phyloP scores from a whole-genome alignment of 2,113 vertebrate species.

The Saccopteryx bilineata region DNA sequence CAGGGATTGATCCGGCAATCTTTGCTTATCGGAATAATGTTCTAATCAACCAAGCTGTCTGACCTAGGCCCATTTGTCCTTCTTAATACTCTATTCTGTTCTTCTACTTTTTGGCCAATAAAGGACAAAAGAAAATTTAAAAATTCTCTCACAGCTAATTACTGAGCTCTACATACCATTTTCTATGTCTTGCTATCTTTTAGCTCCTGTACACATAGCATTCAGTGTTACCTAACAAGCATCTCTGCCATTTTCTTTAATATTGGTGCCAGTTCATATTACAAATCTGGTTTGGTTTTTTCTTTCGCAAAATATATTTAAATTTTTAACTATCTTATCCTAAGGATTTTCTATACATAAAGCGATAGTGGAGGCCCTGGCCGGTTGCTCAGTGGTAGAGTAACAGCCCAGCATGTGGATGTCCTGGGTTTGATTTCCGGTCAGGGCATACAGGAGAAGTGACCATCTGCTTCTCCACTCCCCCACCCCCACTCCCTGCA shows the following conservation, averaged over 20 bases:
- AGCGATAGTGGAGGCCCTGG: neutral
- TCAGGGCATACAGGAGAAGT: too few relatives aligned
- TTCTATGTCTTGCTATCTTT: neutral
- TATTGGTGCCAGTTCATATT: neutral
- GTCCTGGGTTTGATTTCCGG: too few relatives aligned
- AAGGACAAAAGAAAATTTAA: constrained; percentile 20
- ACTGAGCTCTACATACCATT: neutral
- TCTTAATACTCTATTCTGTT: neutral
- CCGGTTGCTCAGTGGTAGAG: too few relatives aligned
- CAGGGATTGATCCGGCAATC: too few relatives aligned
- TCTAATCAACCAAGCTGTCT: too few relatives aligned
- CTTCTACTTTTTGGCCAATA: constrained; percentile 14
- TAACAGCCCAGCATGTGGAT: too few relatives aligned
- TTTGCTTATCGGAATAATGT: too few relatives aligned
- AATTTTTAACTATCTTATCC: constrained; percentile 41
- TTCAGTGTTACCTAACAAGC: neutral
- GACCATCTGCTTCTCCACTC: too few relatives aligned
- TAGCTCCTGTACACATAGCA: neutral
- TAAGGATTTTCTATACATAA: constrained; percentile 50
- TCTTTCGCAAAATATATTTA: constrained; percentile 37
- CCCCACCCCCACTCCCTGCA: too few relatives aligned
- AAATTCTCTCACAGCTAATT: neutral
- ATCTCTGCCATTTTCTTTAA: constrained; percentile 16
- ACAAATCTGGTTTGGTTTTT: constrained; percentile 37
- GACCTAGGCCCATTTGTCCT: neutral